Evolutionary conservation across 2,888 invertebrate genomes (phyloP).

Genomic region (Sarcophaga subvicina): DNA sequence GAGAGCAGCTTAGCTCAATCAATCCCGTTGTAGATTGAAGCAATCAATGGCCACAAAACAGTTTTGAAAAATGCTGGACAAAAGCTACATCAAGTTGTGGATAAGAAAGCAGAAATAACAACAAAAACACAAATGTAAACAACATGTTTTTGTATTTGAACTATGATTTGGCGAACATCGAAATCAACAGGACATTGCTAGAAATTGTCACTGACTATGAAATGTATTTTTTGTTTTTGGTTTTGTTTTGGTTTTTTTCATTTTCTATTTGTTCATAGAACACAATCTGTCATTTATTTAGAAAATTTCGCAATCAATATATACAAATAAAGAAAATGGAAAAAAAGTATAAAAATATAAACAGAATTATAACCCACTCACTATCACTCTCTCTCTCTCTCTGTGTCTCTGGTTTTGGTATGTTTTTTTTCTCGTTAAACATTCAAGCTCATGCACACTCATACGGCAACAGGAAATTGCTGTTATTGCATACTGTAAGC

Average conservation of each 20-base stretch:
- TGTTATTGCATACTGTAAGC: conserved; percentile 34
- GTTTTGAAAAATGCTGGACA: neutral
- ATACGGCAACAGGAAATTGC: conserved; percentile 49
- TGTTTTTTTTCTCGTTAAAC: neutral
- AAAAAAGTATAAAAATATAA: conserved; percentile 11
- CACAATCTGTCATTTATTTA: conserved; percentile 25
- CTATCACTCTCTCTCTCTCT: neutral
- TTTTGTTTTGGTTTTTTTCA: neutral
- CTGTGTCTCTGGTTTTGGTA: neutral
- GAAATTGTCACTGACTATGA: conserved; percentile 37
- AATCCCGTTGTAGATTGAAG: conserved; percentile 36
- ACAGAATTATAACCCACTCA: neutral
- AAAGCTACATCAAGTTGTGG: neutral
- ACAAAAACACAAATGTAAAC: neutral
- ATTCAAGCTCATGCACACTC: neutral
- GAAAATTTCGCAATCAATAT: conserved; percentile 21
- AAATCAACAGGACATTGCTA: conserved; percentile 33
- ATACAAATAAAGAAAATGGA: conserved; percentile 13
- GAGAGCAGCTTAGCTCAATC: conserved; percentile 8
- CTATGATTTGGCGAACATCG: conserved; percentile 43
- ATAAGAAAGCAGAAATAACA: neutral
- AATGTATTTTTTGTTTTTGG: neutral
- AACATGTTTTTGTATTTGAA: neutral
- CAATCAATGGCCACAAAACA: conserved; percentile 46
- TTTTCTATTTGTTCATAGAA: neutral